These are phyloP conservation scores for Reinhardtius hippoglossoides DNA, from an alignment of 2,113 vertebrate species.

Conservation along the genomic window DNA sequence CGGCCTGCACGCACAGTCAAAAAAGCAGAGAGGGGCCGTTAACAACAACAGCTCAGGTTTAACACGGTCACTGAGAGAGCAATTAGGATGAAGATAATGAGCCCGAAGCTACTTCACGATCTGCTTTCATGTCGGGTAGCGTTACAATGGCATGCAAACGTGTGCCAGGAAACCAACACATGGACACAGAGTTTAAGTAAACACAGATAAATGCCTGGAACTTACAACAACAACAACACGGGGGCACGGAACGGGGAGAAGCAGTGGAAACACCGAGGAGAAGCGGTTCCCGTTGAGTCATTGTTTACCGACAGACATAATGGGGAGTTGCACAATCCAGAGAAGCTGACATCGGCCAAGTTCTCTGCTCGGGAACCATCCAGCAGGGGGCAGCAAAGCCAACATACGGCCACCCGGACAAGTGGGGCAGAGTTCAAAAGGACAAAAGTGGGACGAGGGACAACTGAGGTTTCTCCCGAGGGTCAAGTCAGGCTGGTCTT, in stretches of 20 bases:
- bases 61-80: not conserved
- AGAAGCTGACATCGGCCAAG: constrained; percentile 1
- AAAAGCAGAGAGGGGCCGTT: not conserved
- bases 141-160: not conserved
- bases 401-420: not conserved
- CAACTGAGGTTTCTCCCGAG: not conserved
- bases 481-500: too few relatives aligned
- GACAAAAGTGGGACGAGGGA: constrained; percentile 27
- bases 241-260: not conserved
- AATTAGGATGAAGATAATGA: constrained; percentile 1
- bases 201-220: not conserved
- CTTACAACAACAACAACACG: not conserved
- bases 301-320: constrained; percentile 37
- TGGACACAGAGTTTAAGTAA: not conserved
- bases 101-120: constrained; percentile 4
- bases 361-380: not conserved
- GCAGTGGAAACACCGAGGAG: not conserved
- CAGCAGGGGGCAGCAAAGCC: constrained; percentile 68
- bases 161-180: not conserved
- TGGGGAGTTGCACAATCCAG: constrained; percentile 50
- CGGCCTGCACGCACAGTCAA: constrained; percentile 72
- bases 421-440: constrained; percentile 34
- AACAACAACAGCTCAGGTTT: not conserved
- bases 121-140: constrained; percentile 4
- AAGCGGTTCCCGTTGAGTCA: constrained; percentile 54